phyloP scores from a whole-genome alignment of 1,140 invertebrate species.

The Bombus superbus region DNA sequence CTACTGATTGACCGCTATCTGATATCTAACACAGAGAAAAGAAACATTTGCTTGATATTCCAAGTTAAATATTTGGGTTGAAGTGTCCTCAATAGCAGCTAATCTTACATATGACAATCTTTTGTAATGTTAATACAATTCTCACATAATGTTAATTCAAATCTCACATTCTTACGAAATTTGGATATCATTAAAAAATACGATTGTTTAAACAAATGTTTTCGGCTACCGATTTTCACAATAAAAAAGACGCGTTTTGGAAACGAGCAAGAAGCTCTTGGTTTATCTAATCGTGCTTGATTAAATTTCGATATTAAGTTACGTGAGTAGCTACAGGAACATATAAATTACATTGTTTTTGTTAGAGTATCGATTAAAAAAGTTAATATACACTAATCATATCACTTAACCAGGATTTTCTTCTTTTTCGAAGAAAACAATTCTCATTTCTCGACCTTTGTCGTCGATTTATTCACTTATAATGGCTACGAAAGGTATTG shows the following conservation, averaged over 20 bases:
- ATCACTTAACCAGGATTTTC: neutral
- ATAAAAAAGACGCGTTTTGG: neutral
- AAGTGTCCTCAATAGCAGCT: neutral
- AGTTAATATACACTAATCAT: neutral
- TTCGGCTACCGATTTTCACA: neutral
- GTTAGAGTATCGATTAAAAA: too few species aligned
- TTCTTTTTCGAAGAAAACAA: neutral
- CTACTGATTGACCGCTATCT: neutral
- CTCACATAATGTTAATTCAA: too few species aligned
- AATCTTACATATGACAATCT: neutral
- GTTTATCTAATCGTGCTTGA: slow-evolving; percentile 48
- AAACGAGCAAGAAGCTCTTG: neutral
- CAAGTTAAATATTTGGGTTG: slow-evolving; percentile 18
- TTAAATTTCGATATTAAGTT: slow-evolving; percentile 23
- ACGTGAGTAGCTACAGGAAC: slow-evolving; percentile 20
- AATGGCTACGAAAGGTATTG: neutral
- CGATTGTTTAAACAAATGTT: neutral
- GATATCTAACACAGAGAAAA: slow-evolving; percentile 3
- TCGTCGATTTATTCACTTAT: neutral
- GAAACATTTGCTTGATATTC: neutral
- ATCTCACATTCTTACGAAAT: neutral
- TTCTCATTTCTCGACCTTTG: neutral
- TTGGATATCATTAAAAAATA: neutral
- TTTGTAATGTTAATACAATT: neutral
- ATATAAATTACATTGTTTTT: neutral